Evolutionary conservation across 2,113 vertebrate genomes (phyloP).

Genomic region (Parotia lawesii): DNA sequence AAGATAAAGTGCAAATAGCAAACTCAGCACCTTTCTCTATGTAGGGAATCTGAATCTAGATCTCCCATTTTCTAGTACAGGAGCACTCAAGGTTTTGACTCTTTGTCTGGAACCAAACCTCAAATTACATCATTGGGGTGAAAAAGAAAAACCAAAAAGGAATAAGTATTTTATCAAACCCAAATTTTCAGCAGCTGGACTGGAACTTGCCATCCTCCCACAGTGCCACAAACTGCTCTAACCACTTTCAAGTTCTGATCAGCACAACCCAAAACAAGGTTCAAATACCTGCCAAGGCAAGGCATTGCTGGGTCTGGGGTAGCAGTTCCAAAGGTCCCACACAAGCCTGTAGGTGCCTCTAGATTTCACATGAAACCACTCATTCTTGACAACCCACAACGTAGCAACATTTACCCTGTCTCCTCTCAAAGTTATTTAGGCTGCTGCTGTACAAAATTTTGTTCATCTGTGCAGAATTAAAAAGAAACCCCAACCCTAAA

Average conservation of each 20-base stretch:
- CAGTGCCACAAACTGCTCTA: background rate
- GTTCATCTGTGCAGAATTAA: background rate
- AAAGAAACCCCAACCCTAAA: background rate
- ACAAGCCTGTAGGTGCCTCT: background rate
- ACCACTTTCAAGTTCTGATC: background rate
- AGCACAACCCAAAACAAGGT: background rate
- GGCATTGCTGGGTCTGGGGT: background rate
- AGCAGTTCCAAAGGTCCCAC: background rate
- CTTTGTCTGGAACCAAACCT: background rate
- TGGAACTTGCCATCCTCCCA: background rate
- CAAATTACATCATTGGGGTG: accelerated
- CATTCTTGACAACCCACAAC: background rate
- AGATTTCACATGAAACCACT: background rate
- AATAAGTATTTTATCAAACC: background rate
- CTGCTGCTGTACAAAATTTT: background rate
- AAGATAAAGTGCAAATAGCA: background rate
- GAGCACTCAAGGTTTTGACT: background rate
- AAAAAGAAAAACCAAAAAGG: background rate
- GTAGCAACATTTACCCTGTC: background rate
- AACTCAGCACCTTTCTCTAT: background rate
- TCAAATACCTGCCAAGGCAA: background rate
- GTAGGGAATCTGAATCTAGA: background rate
- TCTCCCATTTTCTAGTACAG: background rate
- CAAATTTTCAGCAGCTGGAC: background rate
- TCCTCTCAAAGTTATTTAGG: background rate